Evolutionary conservation across 2,888 invertebrate genomes (phyloP), one percentile per base, ranked within the genome.

Genomic region (Willowsia nigromaculata): DNA sequence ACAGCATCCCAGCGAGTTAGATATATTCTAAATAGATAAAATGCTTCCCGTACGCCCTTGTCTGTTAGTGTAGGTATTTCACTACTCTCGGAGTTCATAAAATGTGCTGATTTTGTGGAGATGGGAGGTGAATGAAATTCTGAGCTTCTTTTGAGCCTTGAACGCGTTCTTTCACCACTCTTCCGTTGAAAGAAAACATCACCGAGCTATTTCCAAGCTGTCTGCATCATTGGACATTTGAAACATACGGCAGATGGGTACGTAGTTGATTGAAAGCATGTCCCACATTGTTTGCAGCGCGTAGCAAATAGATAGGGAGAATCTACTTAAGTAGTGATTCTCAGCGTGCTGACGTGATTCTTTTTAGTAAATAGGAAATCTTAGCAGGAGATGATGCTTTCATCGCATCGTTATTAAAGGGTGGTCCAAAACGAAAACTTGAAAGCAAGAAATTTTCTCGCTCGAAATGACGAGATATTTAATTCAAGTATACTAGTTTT

Each of bases 71-170:
- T n/a, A 15, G 0, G 3, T 65, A 1, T 33, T n/a, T 33, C 30
- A 33, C 65, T 65, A 5, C 33, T 59, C 0, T 11, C 7, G 33
- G 4, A 65, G 62, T 62, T 62, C 7, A 30, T 62, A 62, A 62
- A 30, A 62, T 33, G 25, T 25, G 59, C 56, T 59, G 47, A 27
- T 59, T 27, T n/a, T 27, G n/a, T 2, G 27, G 11, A 27, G 6
- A 7, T n/a, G 25, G 56, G 56, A 56, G n/a, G 74, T 13, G 6
- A 25, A 9, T 0, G 33, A 78, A 33, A 30, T 78, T 78, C 4
- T 37, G 9, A 37, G 37, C n/a, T n/a, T 76, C 47, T 47, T 53
- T 80, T 80, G 40, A 59, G 33, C 56, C 56, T 59, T 80, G 4
- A 56, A 56, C 50, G 50, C 27, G 5, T 50, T 76, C 56, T 59